phyloP scores from a whole-genome alignment of 1,140 invertebrate genomes.

The Portunus trituberculatus region DNA sequence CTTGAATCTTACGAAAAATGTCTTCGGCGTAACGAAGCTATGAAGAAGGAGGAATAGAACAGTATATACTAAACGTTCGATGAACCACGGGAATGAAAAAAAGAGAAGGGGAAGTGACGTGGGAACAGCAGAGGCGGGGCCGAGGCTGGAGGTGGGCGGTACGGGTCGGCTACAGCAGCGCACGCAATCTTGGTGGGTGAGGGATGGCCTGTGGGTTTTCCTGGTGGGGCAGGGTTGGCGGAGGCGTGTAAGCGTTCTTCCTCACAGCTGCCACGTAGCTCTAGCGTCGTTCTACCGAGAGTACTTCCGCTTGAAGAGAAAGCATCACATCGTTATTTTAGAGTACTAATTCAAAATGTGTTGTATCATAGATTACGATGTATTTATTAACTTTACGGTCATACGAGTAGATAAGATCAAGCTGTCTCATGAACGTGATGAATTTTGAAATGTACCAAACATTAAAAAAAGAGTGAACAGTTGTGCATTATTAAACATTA shows the following conservation, averaged over 20 bases:
- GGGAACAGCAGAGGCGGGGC: not conserved
- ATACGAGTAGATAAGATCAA: too few relatives aligned
- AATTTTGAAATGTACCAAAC: too few relatives aligned
- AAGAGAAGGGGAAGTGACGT: constrained; percentile 11
- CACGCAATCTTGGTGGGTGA: not conserved
- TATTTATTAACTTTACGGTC: too few relatives aligned
- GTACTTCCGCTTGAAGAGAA: not conserved
- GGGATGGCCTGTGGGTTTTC: not conserved
- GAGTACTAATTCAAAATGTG: too few relatives aligned
- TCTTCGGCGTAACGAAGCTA: not conserved
- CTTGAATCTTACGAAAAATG: constrained; percentile 45
- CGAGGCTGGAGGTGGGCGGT: not conserved
- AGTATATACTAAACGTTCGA: not conserved
- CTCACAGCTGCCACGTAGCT: too few relatives aligned
- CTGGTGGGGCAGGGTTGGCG: not conserved
- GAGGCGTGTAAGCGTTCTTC: not conserved
- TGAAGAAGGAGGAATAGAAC: constrained; percentile 26
- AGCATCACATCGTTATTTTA: not conserved
- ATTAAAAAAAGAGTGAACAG: too few relatives aligned
- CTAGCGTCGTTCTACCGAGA: not conserved
- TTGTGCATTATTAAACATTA: too few relatives aligned
- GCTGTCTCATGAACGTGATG: too few relatives aligned
- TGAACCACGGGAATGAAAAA: not conserved
- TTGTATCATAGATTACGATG: too few relatives aligned
- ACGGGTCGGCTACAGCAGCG: not conserved